Evolutionary conservation across 1,140 invertebrate genomes (phyloP), one percentile per base, ranked within the genome.

Genomic region (Thaumetopoea pityocampa): DNA sequence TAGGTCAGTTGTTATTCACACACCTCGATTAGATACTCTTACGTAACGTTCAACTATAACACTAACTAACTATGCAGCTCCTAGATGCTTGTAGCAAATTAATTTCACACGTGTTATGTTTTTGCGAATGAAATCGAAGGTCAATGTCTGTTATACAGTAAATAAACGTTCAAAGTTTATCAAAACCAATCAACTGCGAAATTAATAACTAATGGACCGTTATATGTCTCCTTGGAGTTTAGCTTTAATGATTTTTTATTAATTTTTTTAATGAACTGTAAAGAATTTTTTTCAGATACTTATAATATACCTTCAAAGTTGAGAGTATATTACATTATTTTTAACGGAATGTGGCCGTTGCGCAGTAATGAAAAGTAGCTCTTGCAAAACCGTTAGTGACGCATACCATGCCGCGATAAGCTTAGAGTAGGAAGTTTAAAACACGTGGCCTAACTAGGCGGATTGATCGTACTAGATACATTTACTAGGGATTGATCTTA

Each of bases 391-490:
- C 29, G 44, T 47, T 40, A 40, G 12, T 41, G 27, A 32, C 37
- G 37, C 37, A 32, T n/a, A n/a, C n/a, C n/a, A n/a, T 41, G 14
- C 27, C 28, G 17, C 28, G 28, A 12, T 23, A 32, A 41, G 34
- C 35, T 37, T 26, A 24, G 30, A 51, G 33, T 43, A 46, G 26
- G 38, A 50, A 54, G 40, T 51, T 34, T 28, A 24, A 51, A 41
- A 53, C 46, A 46, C 41, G 45, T 42, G 32, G 33, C 29, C 35
- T 59, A 51, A 51, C 51, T 24, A 59, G 43, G 12, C 48, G 53
- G 55, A 47, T 59, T 59, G 57, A 66, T 66, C 35, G 49, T 45
- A 52, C 50, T 65, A 29, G 27, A 27, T 28, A 38, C 23, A 27
- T 43, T 47, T 38, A 59, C 54, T 59, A 47, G 24, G 24, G 38